A percentile compares a stretch with the other conserved stretches of the same genome.
Conservation (phyloP, 2,113 vertebrate genomes). For the Microcebus jonahi region DNA sequence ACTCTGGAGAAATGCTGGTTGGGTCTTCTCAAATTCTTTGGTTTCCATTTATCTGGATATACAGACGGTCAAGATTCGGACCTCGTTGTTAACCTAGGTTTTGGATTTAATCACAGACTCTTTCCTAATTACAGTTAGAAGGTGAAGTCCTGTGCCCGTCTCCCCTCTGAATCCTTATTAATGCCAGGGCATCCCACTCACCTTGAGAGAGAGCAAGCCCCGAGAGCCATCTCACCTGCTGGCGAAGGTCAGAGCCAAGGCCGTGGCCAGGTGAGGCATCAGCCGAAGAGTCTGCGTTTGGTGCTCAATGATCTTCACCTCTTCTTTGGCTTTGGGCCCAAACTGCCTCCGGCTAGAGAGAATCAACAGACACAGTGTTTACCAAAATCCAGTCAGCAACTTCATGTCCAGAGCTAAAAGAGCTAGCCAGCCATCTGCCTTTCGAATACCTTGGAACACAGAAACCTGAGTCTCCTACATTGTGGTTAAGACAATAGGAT, state of each 20-base stretch:
- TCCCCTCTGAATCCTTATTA: background rate
- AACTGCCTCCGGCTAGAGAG: conserved; percentile 81
- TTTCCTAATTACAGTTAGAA: background rate
- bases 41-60: background rate
- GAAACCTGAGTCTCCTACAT: background rate
- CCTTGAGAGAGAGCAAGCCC: background rate
- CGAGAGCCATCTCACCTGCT: conserved; percentile 74
- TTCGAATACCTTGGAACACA: background rate
- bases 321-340: conserved; percentile 80
- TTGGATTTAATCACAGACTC: background rate
- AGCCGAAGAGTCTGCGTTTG: conserved; percentile 79
- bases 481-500: background rate
- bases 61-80: background rate
- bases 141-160: background rate
- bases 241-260: conserved; percentile 78
- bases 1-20: background rate
- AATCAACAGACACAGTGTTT: conserved; percentile 12
- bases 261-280: conserved; percentile 81
- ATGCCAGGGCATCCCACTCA: background rate
- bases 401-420: background rate
- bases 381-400: background rate
- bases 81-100: background rate
- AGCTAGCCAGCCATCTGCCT: background rate
- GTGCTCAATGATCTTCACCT: conserved; percentile 83
- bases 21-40: background rate